Evolutionary conservation across 2,888 invertebrate species (phyloP).

Genomic region (Blomia tropicalis): DNA sequence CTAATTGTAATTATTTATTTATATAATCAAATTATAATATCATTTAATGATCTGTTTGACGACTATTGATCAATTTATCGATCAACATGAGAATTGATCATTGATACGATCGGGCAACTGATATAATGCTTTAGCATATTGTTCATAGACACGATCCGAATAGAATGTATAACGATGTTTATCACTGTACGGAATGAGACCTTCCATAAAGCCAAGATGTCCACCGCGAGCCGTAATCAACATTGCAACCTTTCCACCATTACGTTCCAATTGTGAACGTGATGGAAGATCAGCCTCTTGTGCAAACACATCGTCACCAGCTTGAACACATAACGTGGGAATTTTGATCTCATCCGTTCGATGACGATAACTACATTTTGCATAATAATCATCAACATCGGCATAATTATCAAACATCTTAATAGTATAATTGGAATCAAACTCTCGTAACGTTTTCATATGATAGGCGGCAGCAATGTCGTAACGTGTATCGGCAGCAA

Average conservation of each 20-base stretch:
- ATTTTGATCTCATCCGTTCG: constrained; percentile 55
- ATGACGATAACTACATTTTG: constrained; percentile 51
- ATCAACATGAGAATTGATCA: too few species aligned
- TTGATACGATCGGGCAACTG: constrained; percentile 11
- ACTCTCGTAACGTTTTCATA: constrained; percentile 57
- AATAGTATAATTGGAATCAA: constrained; percentile 66
- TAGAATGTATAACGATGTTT: constrained; percentile 25
- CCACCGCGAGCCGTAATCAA: constrained; percentile 60
- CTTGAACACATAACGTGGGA: constrained; percentile 63
- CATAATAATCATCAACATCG: constrained; percentile 62
- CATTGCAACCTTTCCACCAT: constrained; percentile 45
- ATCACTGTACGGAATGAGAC: constrained; percentile 37
- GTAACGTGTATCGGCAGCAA: background rate
- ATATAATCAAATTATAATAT: too few species aligned
- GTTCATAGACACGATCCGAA: constrained; percentile 28
- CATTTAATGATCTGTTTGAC: too few species aligned
- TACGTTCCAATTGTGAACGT: constrained; percentile 43
- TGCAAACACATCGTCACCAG: constrained; percentile 77
- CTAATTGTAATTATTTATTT: too few species aligned
- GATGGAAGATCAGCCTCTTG: constrained; percentile 42
- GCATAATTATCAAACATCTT: constrained; percentile 67
- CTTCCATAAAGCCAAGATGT: constrained; percentile 64
- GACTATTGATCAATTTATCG: too few species aligned
- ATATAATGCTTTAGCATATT: constrained; percentile 25
- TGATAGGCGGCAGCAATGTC: constrained; percentile 35